phyloP scores from a whole-genome alignment of 1,140 invertebrate species.

The Pristionchus pacificus region DNA sequence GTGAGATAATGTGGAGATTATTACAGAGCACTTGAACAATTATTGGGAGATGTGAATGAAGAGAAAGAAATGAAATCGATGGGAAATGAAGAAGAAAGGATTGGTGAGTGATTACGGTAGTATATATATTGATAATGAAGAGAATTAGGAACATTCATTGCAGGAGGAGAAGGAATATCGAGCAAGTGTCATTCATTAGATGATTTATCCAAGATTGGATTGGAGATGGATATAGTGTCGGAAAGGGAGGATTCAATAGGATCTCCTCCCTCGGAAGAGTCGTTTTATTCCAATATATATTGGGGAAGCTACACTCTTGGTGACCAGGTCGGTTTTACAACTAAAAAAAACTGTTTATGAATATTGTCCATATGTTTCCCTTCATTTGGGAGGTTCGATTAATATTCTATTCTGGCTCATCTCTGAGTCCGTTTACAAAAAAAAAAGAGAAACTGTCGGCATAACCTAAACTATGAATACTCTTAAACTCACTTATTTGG shows the following conservation, averaged over 20 bases:
- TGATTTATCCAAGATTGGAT: background rate
- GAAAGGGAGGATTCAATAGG: background rate
- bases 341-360: too few relatives aligned
- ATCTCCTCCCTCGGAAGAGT: background rate
- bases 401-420: too few relatives aligned
- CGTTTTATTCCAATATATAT: background rate
- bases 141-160: background rate
- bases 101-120: background rate
- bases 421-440: too few relatives aligned
- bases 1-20: too few relatives aligned
- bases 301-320: background rate
- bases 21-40: background rate
- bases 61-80: constrained; percentile 31
- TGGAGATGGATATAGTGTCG: background rate
- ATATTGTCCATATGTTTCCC: too few relatives aligned
- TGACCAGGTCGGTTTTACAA: background rate
- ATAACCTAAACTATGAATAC: too few relatives aligned
- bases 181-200: background rate
- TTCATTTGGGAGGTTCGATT: too few relatives aligned
- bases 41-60: constrained; percentile 28
- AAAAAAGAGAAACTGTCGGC: too few relatives aligned
- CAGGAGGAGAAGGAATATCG: background rate
- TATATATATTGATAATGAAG: background rate
- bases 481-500: too few relatives aligned
- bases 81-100: constrained; percentile 14